Conservation (phyloP, 2,888 invertebrate species). For the Agriotes lineatus region DNA sequence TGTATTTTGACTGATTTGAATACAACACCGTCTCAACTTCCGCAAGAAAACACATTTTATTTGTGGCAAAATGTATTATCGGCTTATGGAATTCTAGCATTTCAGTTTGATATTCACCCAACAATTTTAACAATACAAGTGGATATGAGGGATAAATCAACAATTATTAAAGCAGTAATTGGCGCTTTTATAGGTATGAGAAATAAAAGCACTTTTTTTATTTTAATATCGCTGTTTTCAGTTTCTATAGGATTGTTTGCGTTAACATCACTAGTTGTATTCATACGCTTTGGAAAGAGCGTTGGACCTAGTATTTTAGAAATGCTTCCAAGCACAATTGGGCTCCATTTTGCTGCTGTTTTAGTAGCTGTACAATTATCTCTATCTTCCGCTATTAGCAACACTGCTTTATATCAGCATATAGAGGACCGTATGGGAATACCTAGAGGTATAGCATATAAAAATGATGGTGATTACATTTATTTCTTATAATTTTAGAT, state of each 20-base stretch:
- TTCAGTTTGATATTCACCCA: conserved; percentile 87
- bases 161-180: conserved; percentile 79
- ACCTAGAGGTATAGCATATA: conserved; percentile 74
- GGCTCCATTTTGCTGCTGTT: conserved; percentile 77
- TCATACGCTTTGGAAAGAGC: conserved; percentile 74
- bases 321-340: conserved; percentile 74
- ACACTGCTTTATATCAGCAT: conserved; percentile 85
- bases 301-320: conserved; percentile 77
- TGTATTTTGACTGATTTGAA: conserved; percentile 69
- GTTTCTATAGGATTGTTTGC: conserved; percentile 75
- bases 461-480: background rate
- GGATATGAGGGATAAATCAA: conserved; percentile 85
- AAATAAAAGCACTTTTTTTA: background rate
- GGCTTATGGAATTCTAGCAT: conserved; percentile 77
- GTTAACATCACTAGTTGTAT: conserved; percentile 74
- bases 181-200: conserved; percentile 75
- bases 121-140: conserved; percentile 90
- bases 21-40: conserved; percentile 56
- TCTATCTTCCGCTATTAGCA: conserved; percentile 81
- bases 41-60: conserved; percentile 53
- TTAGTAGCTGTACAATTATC: conserved; percentile 83
- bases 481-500: conserved; percentile 68
- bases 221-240: conserved; percentile 53
- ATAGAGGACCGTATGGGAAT: conserved; percentile 82
- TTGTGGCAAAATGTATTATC: conserved; percentile 69